Conservation (phyloP, 2,888 invertebrate species). For the Nomada fucata region DNA sequence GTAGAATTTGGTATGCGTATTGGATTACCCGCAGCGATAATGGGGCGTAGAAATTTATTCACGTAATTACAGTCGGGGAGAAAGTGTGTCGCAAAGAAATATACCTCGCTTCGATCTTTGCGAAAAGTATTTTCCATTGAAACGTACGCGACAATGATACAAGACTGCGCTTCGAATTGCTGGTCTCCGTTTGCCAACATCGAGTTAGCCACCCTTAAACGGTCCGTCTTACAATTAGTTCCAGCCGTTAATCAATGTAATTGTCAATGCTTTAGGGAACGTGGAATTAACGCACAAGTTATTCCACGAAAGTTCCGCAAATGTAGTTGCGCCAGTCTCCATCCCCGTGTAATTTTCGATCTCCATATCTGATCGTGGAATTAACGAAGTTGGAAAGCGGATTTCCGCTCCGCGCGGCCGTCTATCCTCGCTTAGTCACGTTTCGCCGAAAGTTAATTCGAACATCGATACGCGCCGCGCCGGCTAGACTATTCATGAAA, state of each 20-base stretch:
- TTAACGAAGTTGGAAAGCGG: constrained; percentile 33
- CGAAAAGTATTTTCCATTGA: too few species aligned
- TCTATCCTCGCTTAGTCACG: not conserved
- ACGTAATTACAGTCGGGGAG: too few species aligned
- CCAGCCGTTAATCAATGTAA: constrained; percentile 1
- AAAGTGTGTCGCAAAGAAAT: too few species aligned
- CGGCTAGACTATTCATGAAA: not conserved
- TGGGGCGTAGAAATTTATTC: not conserved
- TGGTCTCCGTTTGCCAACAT: too few species aligned
- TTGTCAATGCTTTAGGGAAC: not conserved
- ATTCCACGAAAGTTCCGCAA: constrained; percentile 15
- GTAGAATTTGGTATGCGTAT: not conserved
- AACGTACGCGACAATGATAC: too few species aligned
- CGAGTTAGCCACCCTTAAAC: not conserved
- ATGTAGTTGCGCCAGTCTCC: constrained; percentile 9
- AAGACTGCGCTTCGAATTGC: too few species aligned
- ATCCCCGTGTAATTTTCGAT: constrained; percentile 27
- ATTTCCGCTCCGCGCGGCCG: not conserved
- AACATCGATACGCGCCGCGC: constrained; percentile 9
- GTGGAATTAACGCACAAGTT: constrained; percentile 26
- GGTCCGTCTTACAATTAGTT: not conserved
- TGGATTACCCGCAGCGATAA: not conserved
- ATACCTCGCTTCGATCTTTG: too few species aligned
- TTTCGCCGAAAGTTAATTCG: constrained; percentile 23
- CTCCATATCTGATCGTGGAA: constrained; percentile 22